Evolutionary conservation across 2,797 vertebrate genomes (phyloP).

Genomic region (Chrosomus eos): DNA sequence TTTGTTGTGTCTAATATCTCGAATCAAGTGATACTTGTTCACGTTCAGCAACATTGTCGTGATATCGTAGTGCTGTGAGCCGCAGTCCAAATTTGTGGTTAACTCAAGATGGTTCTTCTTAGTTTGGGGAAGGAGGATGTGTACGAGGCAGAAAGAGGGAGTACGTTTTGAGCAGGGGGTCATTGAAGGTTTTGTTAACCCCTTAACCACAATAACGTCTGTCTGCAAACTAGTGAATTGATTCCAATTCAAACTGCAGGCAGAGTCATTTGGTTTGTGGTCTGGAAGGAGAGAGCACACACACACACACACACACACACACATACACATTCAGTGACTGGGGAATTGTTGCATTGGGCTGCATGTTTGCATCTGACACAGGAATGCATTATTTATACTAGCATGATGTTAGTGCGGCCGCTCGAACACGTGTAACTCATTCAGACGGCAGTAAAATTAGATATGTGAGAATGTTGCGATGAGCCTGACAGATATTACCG

Average conservation of each 20-base stretch:
- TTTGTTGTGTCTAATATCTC: constrained; percentile 12
- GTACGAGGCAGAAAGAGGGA: constrained; percentile 1
- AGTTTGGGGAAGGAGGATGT: constrained; percentile 35
- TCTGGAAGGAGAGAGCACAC: constrained; percentile 15
- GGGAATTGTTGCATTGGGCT: constrained; percentile 17
- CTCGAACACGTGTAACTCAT: constrained; percentile 54
- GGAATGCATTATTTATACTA: constrained; percentile 53
- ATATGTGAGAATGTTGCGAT: constrained; percentile 51
- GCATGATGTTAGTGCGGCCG: constrained; percentile 45
- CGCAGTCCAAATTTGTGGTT: constrained; percentile 67
- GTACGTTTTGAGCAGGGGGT: constrained; percentile 32
- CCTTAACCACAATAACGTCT: constrained; percentile 57
- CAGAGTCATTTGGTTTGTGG: constrained; percentile 56
- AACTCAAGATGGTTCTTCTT: constrained; percentile 56
- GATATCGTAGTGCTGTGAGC: constrained; percentile 57
- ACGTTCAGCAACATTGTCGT: constrained; percentile 14
- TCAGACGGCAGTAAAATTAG: constrained; percentile 57
- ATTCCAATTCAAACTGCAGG: constrained; percentile 56
- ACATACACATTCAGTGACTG: constrained; percentile 3
- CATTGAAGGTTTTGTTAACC: constrained; percentile 64
- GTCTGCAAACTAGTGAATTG: constrained; percentile 56
- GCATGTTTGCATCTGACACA: constrained; percentile 35
- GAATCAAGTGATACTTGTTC: background rate
- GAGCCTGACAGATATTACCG: constrained; percentile 52
- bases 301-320: constrained; percentile 16